Evolutionary conservation across 2,888 invertebrate genomes (phyloP).

Genomic region (Phyllotreta cruciferae): DNA sequence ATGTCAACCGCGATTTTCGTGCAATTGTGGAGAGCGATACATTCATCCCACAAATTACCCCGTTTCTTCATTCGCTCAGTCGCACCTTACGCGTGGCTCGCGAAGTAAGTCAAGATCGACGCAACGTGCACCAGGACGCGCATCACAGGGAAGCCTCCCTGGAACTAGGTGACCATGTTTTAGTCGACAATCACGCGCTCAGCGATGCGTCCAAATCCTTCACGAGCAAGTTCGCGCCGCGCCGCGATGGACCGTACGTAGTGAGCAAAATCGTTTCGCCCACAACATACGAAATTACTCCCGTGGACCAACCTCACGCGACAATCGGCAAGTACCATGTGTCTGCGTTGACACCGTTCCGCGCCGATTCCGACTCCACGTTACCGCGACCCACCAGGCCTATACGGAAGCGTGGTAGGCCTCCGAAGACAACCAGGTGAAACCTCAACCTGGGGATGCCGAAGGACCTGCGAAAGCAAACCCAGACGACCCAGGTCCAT

Average conservation of each 20-base stretch:
- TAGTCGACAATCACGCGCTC: not conserved
- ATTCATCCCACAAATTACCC: conserved; percentile 35
- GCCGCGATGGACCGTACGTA: conserved; percentile 22
- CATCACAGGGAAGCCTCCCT: too few relatives aligned
- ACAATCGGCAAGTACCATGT: conserved; percentile 17
- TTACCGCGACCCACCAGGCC: not conserved
- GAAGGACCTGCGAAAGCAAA: too few relatives aligned
- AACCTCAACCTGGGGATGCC: too few relatives aligned
- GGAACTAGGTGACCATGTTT: conserved; percentile 2
- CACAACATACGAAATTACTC: conserved; percentile 9
- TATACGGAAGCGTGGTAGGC: not conserved
- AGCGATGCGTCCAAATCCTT: not conserved
- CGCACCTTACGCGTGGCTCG: not conserved
- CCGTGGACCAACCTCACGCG: not conserved
- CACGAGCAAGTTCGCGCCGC: conserved; percentile 15
- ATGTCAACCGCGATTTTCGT: conserved; percentile 35
- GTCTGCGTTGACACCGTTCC: conserved; percentile 10
- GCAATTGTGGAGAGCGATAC: conserved; percentile 31
- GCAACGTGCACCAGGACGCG: too few relatives aligned
- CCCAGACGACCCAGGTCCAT: too few relatives aligned
- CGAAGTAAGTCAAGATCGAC: too few relatives aligned
- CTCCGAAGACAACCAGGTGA: not conserved
- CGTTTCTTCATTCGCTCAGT: conserved; percentile 20
- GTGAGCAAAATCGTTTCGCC: conserved; percentile 7
- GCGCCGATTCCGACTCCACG: not conserved